These are phyloP conservation scores for Thinocorus orbignyianus DNA, from an alignment of 2,113 vertebrate species.

Conservation along the genomic window DNA sequence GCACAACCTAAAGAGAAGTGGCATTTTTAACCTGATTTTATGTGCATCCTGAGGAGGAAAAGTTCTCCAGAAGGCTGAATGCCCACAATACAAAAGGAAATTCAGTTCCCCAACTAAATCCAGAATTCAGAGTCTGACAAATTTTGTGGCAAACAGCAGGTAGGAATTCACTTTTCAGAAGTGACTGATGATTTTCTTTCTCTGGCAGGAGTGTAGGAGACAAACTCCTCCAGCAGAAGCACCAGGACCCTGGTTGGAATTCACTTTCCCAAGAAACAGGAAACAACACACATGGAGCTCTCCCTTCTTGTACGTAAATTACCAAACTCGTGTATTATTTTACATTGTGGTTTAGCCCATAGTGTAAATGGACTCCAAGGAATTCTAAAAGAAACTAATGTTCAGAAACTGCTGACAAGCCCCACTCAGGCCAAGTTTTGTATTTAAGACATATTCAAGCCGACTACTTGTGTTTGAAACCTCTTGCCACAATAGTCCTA, in stretches of 20 bases:
- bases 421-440: background rate
- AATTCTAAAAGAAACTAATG: background rate
- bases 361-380: background rate
- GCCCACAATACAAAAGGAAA: background rate
- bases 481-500: background rate
- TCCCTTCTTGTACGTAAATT: background rate
- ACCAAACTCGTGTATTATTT: background rate
- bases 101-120: background rate
- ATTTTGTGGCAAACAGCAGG: background rate
- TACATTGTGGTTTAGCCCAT: background rate
- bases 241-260: background rate
- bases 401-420: conserved; percentile 5
- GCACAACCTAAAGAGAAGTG: background rate
- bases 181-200: background rate
- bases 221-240: background rate
- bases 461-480: background rate
- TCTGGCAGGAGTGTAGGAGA: background rate
- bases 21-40: background rate
- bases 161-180: background rate
- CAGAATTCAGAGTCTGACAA: background rate
- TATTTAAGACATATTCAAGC: background rate
- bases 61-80: background rate
- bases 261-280: background rate
- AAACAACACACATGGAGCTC: background rate
- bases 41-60: background rate